Base-by-base conservation (phyloP, 2,797 vertebrate genomes). In the Enteromius radiatus region DNA sequence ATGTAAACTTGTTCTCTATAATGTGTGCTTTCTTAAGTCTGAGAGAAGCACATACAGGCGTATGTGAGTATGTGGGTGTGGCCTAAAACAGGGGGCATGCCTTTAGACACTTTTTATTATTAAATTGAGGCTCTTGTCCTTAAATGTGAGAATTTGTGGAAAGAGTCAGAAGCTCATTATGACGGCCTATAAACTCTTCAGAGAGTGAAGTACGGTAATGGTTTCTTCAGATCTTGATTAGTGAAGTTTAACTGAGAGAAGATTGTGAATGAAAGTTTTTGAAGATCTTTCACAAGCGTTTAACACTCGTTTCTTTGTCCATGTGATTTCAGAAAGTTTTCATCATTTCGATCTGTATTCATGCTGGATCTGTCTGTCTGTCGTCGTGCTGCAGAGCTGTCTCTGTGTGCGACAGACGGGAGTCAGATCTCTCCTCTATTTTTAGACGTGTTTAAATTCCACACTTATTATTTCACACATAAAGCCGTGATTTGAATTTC, bases 361-460 rank as follows among this genome's bases (percentile, higher is more conserved):
- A 33, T 10, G 10, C n/a, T 28, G 23, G 1, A n/a, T 21, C 38
- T 76, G 21, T 76, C 14, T 76, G 23, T 77, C 59, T 65, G 28
- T 78, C 8, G 9, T 3, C 19, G 1, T 14, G 14, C 33, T 3
- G 49, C n/a, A 26, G 7, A 52, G 64, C 45, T 78, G n/a, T 68
- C 28, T 67, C 61, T 52, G 64, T 2, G 15, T 26, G 31, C 14
- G 14, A 67, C 31, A 67, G 45, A 36, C 63, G 70, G 26, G 43
- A 65, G 31, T 52, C 14, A 78, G 52, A 38, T 52, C 76, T 36
- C 41, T 65, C 47, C 10, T 78, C 76, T 78, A 78, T 78, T 78
- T 68, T 78, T 78, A 68, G 63, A 28, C 3, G 0, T 26, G 43
- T 52, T 78, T 67, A 67, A 78, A 78, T 5, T 80, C 65, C 26